Conservation (phyloP, 2,797 vertebrate genomes). For the Heterohyrax brucei region DNA sequence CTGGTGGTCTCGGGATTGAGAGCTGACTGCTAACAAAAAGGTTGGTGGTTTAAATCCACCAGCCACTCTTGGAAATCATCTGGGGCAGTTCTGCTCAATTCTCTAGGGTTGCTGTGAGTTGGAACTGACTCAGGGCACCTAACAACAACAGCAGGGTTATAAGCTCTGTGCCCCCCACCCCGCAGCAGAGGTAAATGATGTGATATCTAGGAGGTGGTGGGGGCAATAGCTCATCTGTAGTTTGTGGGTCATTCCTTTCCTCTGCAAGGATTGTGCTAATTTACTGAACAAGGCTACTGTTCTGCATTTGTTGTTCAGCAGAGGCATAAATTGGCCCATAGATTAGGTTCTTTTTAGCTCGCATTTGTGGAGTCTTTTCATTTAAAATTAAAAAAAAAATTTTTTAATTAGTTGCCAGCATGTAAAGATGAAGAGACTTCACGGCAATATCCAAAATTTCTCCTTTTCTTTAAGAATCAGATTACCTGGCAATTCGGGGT, state of each 20-base stretch:
- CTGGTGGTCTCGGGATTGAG: background rate
- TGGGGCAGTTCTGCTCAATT: too few species aligned
- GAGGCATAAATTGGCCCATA: constrained; percentile 7
- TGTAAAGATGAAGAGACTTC: constrained; percentile 38
- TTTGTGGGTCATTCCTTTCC: background rate
- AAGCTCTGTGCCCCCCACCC: background rate
- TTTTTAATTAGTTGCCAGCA: constrained; percentile 11
- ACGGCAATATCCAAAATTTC: background rate
- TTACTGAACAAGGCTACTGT: background rate
- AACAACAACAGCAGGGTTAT: background rate
- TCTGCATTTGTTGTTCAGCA: background rate
- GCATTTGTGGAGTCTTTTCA: background rate
- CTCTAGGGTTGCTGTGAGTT: too few species aligned
- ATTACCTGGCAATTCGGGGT: background rate
- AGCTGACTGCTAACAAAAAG: too few species aligned
- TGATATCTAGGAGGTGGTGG: background rate
- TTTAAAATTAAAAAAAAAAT: background rate
- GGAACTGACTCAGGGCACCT: too few species aligned
- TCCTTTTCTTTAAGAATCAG: constrained; percentile 23
- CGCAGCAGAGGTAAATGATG: background rate
- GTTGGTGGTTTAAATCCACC: too few species aligned
- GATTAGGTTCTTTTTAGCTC: constrained; percentile 11
- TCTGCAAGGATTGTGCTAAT: background rate
- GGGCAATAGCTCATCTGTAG: background rate
- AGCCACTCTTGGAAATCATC: too few species aligned